These are phyloP conservation scores for Chionodraco myersi DNA, from an alignment of 2,113 vertebrate genomes.

Conservation along the genomic window DNA sequence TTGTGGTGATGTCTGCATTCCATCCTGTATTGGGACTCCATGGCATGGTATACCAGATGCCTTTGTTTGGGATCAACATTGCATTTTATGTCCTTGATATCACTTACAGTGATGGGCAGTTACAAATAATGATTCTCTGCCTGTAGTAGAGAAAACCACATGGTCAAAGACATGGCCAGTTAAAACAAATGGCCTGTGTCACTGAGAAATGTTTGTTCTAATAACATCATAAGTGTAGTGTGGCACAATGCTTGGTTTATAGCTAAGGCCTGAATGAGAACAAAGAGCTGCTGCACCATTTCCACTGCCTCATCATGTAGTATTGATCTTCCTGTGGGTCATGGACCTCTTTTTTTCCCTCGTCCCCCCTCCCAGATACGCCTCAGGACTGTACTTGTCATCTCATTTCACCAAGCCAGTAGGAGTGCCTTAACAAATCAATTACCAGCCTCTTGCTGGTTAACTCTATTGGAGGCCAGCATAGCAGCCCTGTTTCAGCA, in stretches of 20 bases:
- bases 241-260: conserved; percentile 25
- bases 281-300: conserved; percentile 49
- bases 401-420: conserved; percentile 51
- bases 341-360: neutral
- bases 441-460: conserved; percentile 55
- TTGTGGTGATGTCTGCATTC: conserved; percentile 15
- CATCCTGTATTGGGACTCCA: conserved; percentile 5
- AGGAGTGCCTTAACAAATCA: conserved; percentile 60
- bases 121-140: conserved; percentile 51
- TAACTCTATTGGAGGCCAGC: conserved; percentile 1
- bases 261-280: conserved; percentile 30
- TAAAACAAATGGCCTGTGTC: conserved; percentile 56
- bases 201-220: conserved; percentile 35
- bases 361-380: neutral
- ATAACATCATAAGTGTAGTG: conserved; percentile 39
- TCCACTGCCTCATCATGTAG: conserved; percentile 40
- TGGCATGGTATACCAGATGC: conserved; percentile 28
- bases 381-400: conserved; percentile 50
- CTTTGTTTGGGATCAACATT: conserved; percentile 33
- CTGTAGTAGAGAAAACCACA: conserved; percentile 53
- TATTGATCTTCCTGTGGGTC: conserved; percentile 60
- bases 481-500: neutral
- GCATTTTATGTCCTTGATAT: conserved; percentile 54
- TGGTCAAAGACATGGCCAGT: conserved; percentile 45
- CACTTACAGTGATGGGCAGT: conserved; percentile 44